Evolutionary conservation across 2,113 vertebrate genomes (phyloP).

Genomic region (Notothenia rossii): DNA sequence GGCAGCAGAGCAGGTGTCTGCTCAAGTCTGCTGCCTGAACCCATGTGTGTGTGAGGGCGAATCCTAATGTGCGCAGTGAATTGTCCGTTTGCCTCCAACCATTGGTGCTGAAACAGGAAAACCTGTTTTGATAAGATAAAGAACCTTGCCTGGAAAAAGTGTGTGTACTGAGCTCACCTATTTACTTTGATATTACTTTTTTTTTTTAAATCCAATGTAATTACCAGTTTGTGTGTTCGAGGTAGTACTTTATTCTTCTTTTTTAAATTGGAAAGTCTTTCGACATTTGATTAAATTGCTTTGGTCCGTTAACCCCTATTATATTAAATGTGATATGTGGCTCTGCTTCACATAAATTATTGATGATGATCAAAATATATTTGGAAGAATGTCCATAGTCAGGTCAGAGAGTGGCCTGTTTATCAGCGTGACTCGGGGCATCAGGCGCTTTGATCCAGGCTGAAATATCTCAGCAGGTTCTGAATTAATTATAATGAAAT

Average conservation of each 20-base stretch:
- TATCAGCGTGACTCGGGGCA: neutral
- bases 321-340: too few relatives aligned
- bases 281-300: neutral
- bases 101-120: slow-evolving; percentile 16
- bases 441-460: neutral
- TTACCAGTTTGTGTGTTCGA: neutral
- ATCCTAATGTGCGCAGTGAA: slow-evolving; percentile 20
- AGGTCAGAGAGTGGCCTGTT: neutral
- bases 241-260: neutral
- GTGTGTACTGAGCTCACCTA: neutral
- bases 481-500: neutral
- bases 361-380: neutral
- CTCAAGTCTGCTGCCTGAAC: slow-evolving; percentile 35
- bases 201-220: neutral
- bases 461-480: neutral
- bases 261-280: neutral
- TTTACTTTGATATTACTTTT: neutral
- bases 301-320: neutral
- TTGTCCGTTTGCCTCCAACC: slow-evolving; percentile 22
- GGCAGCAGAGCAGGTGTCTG: slow-evolving; percentile 73
- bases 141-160: neutral
- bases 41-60: neutral
- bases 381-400: too few relatives aligned
- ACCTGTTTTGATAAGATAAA: slow-evolving; percentile 30
- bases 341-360: neutral